These are phyloP conservation scores for Ptilorrhoa leucosticta DNA, from an alignment of 2,113 vertebrate species.

Conservation along the genomic window DNA sequence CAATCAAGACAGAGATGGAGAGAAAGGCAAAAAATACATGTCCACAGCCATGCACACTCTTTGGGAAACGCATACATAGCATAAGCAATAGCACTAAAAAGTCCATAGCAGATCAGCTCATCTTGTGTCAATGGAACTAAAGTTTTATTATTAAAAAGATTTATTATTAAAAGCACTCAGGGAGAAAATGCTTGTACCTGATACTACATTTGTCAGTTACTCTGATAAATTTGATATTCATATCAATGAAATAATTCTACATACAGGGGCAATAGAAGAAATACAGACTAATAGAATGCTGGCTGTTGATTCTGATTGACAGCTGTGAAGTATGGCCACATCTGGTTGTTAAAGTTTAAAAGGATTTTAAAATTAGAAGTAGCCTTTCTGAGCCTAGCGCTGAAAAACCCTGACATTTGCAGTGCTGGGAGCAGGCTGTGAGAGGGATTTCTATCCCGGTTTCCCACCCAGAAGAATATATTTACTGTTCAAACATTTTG, in stretches of 20 bases:
- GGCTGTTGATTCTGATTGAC: conserved; percentile 14
- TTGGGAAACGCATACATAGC: neutral
- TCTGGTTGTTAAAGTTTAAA: conserved; percentile 23
- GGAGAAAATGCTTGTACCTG: neutral
- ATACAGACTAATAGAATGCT: neutral
- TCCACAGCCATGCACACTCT: neutral
- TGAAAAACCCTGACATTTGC: conserved; percentile 41
- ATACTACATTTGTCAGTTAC: neutral
- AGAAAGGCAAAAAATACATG: neutral
- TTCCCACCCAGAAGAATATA: conserved; percentile 61
- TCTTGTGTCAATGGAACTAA: neutral
- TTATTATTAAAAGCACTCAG: neutral
- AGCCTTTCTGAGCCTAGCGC: neutral
- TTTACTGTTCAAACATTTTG: conserved; percentile 59
- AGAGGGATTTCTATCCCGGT: conserved; percentile 48
- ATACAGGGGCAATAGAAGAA: neutral
- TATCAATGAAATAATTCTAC: neutral
- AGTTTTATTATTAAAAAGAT: neutral
- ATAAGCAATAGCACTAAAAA: neutral
- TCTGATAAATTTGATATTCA: neutral
- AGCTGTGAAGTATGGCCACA: conserved; percentile 4
- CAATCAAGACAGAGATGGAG: neutral
- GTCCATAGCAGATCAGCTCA: neutral
- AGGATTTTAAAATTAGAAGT: conserved; percentile 52
- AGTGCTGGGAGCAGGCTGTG: conserved; percentile 20